Base-by-base conservation (phyloP, 2,113 vertebrate species). In the Trachemys scripta region DNA sequence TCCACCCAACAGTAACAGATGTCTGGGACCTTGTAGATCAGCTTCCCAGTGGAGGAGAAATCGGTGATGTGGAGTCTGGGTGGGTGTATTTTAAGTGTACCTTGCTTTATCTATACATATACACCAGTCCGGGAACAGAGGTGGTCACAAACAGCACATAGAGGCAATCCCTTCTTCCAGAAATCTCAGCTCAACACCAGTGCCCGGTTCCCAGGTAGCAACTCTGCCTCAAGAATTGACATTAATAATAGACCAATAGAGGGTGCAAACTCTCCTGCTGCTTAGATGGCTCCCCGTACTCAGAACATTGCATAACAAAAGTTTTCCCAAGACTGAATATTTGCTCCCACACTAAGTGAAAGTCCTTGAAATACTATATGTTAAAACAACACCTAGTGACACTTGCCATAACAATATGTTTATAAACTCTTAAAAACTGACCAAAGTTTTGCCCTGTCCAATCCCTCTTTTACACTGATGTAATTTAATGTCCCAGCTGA, bases 131-230 rank as follows among this genome's bases (percentile, higher is more conserved):
- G 89, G 65, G 76, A 42, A 69, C 35, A 65, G 93, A 96, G 89
- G 20, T 29, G 85, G 93, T 75, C 85, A 75, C 56, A 27, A 87
- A 87, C 31, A 81, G 10, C 54, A 10, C 3, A 79, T 53, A 94
- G 53, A 54, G 88, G 89, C 96, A 93, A 54, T 86, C 50, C 25
- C 59, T 85, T 95, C 31, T 91, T 90, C 85, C 85, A 93, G 69
- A 69, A 91, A 88, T 75, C 19, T 54, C 87, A 95, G 87, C 51
- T 42, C 49, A 92, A 1, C 13, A 13, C 25, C 42, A 78, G 47
- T 78, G 75, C 24, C 7, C 2, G 12, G 24, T 78, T 78, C 75
- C 25, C 38, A 78, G 42, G 42, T 27, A 27, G 75, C 25, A 78
- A 47, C 75, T 88, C 69, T 88, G 50, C 38, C 54, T 92, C n/a